Percentiles rank a stretch among this genome's conserved stretches.
Conservation (phyloP, 2,888 invertebrate genomes). For the Euzophera pinguis region DNA sequence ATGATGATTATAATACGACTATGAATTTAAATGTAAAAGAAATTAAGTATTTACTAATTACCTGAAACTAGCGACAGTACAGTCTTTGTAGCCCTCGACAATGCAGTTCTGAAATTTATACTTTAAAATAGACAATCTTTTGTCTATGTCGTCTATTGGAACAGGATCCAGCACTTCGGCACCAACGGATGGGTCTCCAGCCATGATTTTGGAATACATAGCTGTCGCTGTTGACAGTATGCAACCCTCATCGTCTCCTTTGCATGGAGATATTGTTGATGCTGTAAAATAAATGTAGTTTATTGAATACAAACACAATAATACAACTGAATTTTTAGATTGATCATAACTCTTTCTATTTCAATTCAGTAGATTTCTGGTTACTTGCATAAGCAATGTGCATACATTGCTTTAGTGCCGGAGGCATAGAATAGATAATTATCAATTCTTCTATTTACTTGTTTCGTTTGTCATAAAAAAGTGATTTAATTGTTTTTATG, state of each 20-base stretch:
- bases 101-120: neutral
- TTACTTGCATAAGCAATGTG: too few species aligned
- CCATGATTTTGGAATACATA: neutral
- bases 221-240: neutral
- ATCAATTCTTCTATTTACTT: too few species aligned
- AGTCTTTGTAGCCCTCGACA: neutral
- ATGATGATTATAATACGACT: too few species aligned
- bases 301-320: too few species aligned
- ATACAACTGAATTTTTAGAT: too few species aligned
- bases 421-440: too few species aligned
- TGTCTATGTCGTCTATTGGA: neutral
- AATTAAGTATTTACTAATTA: neutral
- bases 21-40: too few species aligned
- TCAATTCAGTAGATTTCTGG: too few species aligned
- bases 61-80: neutral
- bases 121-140: neutral
- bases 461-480: too few species aligned
- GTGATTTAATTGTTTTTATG: too few species aligned
- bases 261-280: neutral
- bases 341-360: too few species aligned
- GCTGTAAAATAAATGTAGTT: neutral
- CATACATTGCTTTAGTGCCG: too few species aligned
- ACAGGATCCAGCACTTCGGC: neutral
- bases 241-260: neutral
- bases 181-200: neutral